These are phyloP conservation scores for Zygogramma bicolorata DNA, from an alignment of 2,888 invertebrate species.

Conservation along the genomic window DNA sequence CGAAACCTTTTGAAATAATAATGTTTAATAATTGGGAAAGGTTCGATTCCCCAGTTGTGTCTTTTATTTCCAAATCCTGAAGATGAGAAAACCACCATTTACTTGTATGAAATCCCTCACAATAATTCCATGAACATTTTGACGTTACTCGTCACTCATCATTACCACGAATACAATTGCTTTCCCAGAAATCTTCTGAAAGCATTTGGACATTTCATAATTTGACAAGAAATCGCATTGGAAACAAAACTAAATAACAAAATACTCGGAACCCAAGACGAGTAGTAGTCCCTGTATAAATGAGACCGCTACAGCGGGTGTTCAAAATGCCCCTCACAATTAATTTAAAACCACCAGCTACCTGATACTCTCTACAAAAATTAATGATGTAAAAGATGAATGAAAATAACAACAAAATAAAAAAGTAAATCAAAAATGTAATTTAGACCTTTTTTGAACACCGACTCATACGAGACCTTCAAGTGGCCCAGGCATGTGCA, in stretches of 20 bases:
- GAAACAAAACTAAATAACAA: background rate
- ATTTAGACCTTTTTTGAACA: conserved; percentile 56
- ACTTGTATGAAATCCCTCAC: background rate
- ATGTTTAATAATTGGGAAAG: no score
- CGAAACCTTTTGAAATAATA: no score
- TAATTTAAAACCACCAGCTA: conserved; percentile 51
- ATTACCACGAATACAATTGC: background rate
- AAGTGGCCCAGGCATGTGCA: conserved; percentile 23
- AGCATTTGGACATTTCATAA: background rate
- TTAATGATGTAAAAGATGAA: conserved; percentile 59
- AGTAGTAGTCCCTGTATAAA: conserved; percentile 12
- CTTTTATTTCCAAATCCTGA: no score
- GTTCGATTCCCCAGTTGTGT: no score
- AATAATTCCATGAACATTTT: background rate
- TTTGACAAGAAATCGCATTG: background rate
- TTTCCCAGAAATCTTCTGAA: background rate
- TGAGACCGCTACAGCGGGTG: conserved; percentile 41
- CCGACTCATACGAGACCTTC: conserved; percentile 49
- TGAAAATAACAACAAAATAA: conserved; percentile 55
- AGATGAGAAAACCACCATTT: background rate
- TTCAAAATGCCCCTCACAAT: conserved; percentile 40
- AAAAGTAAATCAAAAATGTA: conserved; percentile 60
- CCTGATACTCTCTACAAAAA: conserved; percentile 56
- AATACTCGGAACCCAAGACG: background rate
- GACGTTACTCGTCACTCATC: background rate